phyloP scores from a whole-genome alignment of 2,888 invertebrate genomes.

The Agrochola circellaris region DNA sequence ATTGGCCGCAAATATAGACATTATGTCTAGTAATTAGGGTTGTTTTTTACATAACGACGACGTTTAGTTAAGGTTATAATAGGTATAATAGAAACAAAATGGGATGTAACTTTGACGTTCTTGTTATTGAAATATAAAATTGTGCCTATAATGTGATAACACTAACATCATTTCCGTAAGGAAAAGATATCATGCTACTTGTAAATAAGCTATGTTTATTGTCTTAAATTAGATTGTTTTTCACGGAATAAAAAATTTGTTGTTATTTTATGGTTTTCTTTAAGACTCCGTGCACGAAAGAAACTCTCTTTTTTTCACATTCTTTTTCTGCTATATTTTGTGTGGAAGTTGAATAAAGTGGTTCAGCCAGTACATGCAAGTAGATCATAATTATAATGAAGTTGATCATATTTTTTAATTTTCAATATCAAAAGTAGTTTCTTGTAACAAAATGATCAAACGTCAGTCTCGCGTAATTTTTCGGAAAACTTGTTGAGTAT shows the following conservation, averaged over 20 bases:
- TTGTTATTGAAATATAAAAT: conserved; percentile 32
- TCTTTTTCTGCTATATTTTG: too few species aligned
- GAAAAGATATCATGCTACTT: conserved; percentile 47
- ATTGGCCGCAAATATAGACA: conserved; percentile 7
- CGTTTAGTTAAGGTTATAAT: conserved; percentile 32
- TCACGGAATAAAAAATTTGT: conserved; percentile 60
- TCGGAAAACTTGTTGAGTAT: too few species aligned
- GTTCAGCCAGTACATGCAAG: too few species aligned
- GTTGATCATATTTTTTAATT: too few species aligned
- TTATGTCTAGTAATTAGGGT: conserved; percentile 9
- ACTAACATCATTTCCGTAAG: conserved; percentile 39
- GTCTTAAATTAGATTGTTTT: conserved; percentile 49
- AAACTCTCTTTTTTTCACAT: too few species aligned
- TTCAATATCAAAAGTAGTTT: too few species aligned
- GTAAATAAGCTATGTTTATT: conserved; percentile 59
- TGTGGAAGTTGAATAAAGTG: too few species aligned
- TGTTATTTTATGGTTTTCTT: conserved; percentile 40
- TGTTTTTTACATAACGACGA: conserved; percentile 25
- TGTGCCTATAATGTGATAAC: conserved; percentile 64
- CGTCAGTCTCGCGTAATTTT: too few species aligned
- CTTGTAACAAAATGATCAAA: too few species aligned
- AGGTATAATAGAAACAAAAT: conserved; percentile 28
- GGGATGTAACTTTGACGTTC: conserved; percentile 3
- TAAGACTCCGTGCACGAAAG: not conserved
- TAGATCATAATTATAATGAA: too few species aligned